Evolutionary conservation across 1,140 invertebrate genomes (phyloP).

Genomic region (Drosophila lacertosa): DNA sequence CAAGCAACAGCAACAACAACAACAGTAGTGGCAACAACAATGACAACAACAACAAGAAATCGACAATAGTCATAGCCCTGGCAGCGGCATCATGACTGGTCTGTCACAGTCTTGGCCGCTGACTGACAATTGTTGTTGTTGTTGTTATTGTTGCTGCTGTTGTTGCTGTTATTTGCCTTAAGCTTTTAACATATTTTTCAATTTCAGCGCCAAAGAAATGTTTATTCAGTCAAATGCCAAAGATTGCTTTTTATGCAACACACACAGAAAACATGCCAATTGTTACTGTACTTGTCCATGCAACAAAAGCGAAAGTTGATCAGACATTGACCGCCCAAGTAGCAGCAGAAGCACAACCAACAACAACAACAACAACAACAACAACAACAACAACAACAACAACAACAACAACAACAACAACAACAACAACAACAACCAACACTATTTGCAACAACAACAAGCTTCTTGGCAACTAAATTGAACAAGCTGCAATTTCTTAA

Average conservation of each 20-base stretch:
- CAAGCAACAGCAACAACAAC: slow-evolving; percentile 35
- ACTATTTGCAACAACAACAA: background rate
- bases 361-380: slow-evolving; percentile 13
- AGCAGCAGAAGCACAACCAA: slow-evolving; percentile 1
- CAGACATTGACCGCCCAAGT: slow-evolving; percentile 33
- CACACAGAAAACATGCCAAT: slow-evolving; percentile 41
- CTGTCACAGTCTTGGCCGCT: slow-evolving; percentile 35
- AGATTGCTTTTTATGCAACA: slow-evolving; percentile 69
- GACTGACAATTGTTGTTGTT: slow-evolving; percentile 59
- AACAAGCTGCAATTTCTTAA: background rate
- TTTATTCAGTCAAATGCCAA: slow-evolving; percentile 52
- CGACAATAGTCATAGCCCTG: slow-evolving; percentile 63
- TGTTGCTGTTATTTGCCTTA: slow-evolving; percentile 55
- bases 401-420: background rate
- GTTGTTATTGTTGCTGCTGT: slow-evolving; percentile 48
- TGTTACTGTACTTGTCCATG: slow-evolving; percentile 22
- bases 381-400: background rate
- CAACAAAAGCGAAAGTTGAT: slow-evolving; percentile 69
- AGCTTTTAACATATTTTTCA: slow-evolving; percentile 79
- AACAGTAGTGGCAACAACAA: slow-evolving; percentile 12
- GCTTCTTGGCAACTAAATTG: background rate
- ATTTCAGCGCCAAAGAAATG: slow-evolving; percentile 62
- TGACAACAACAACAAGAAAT: slow-evolving; percentile 21
- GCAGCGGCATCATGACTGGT: slow-evolving; percentile 61
- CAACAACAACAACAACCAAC: too few species aligned